Base-by-base conservation (phyloP, 1,140 invertebrate species). In the Microplitis demolitor region DNA sequence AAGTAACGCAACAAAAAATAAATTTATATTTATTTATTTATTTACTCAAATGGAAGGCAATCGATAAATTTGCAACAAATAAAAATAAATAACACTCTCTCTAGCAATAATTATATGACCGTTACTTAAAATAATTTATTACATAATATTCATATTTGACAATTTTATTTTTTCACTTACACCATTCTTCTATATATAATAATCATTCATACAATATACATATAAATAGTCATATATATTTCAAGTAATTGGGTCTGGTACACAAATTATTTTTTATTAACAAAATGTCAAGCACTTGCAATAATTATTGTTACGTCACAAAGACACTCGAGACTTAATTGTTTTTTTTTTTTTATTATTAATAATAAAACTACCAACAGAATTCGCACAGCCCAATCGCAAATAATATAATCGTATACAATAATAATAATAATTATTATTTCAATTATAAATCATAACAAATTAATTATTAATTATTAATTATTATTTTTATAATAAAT, bases 81-180 rank as follows among this genome's bases (percentile, higher is more conserved):
- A 87, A 87, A 87, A 86, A 87, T 87, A 87, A 87, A 87, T 87
- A 87, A 87, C 85, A 86, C 85, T 85, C 84, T 86, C 79, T 86
- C 84, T 86, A 84, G 83, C 83, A 82, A 83, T 86, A 85, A 83
- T 83, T 85, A 82, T 77, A 24, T 80, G 80, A 83, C 80, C 80
- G 68, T 84, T 81, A 83, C 83, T 84, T 84, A 85, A 82, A 82
- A 79, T 75, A 82, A 85, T 54, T 81, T 80, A 82, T 80, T 61
- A 60, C 24, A 60, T 24, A 24, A 24, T 24, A 24, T 24, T 24
- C 24, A 24, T 24, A 24, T 24, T 24, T 24, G 24, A 24, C 24
- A 24, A 24, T 24, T 24, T 24, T 24, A 24, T 24, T 24, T 24
- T 24, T 1, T 24, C 24, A 24, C 24, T 24, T 24, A 24, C 24